Evolutionary conservation across 1,140 invertebrate species (phyloP).

Genomic region (Antheraea mylitta): DNA sequence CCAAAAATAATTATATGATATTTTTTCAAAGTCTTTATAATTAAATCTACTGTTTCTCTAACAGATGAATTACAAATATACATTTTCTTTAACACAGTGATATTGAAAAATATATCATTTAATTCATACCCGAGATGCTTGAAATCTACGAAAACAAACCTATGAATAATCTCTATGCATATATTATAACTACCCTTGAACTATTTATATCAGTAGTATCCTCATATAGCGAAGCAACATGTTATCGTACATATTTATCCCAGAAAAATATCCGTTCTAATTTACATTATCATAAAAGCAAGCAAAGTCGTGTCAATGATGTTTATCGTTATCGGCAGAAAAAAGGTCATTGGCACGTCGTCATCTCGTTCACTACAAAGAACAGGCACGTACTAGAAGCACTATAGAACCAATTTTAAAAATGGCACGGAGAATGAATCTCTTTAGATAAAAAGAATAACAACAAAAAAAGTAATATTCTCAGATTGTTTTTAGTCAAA

Average conservation of each 20-base stretch:
- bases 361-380: not conserved
- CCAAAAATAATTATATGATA: no score
- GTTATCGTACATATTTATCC: not conserved
- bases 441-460: not conserved
- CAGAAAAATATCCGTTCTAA: constrained; percentile 3
- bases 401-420: not conserved
- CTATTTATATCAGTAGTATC: not conserved
- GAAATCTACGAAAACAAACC: no score
- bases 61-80: no score
- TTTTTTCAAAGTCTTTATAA: no score
- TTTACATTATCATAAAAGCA: not conserved
- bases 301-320: constrained; percentile 1
- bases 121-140: no score
- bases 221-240: not conserved
- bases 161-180: no score
- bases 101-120: no score
- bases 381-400: not conserved
- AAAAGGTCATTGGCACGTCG: not conserved
- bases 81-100: no score
- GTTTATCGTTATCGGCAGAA: not conserved
- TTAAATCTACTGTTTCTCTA: no score
- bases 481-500: no score
- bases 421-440: not conserved
- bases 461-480: not conserved
- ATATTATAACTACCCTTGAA: not conserved